phyloP scores from a whole-genome alignment of 2,113 vertebrate species.

The Microcebus griseorufus region DNA sequence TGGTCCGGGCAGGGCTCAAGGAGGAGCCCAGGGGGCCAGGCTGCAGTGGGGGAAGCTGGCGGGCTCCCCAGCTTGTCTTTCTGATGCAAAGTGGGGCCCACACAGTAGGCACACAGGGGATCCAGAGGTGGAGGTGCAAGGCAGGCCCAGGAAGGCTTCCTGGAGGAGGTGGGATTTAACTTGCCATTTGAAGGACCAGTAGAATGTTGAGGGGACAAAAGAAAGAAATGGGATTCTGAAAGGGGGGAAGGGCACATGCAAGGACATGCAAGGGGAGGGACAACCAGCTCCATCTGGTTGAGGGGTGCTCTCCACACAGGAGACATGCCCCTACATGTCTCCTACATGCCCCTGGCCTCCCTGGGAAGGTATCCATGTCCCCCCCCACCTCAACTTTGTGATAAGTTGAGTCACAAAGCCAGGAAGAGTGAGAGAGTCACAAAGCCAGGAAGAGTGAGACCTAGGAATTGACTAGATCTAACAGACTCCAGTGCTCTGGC shows the following conservation, averaged over 20 bases:
- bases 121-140: neutral
- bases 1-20: neutral
- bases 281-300: neutral
- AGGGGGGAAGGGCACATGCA: accelerated
- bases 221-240: neutral
- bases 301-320: neutral
- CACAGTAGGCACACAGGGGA: neutral
- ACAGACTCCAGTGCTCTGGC: neutral
- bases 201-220: neutral
- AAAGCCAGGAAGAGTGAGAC: neutral
- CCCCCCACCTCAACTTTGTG: too few relatives aligned
- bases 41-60: neutral
- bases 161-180: neutral
- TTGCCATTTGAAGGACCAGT: neutral
- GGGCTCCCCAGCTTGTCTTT: neutral
- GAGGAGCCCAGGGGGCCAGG: neutral
- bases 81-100: neutral
- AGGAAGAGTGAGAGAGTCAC: neutral
- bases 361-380: neutral
- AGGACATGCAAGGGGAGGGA: neutral
- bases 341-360: neutral
- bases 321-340: neutral
- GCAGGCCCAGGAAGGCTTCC: neutral
- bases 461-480: neutral
- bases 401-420: neutral